phyloP scores from a whole-genome alignment of 2,888 invertebrate species.

The Chrysotoxum bicinctum region DNA sequence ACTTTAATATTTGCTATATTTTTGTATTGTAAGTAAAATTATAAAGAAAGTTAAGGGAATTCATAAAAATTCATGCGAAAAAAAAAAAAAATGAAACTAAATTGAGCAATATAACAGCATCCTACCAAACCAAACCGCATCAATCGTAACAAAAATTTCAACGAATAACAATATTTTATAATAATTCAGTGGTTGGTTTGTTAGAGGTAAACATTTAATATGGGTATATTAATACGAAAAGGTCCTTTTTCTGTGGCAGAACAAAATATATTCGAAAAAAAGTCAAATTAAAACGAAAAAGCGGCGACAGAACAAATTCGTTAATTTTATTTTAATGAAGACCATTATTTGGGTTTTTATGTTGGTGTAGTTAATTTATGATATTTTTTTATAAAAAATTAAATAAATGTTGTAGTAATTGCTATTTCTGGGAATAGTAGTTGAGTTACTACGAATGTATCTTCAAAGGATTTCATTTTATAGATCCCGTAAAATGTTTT shows the following conservation, averaged over 20 bases:
- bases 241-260: background rate
- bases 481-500: too few relatives aligned
- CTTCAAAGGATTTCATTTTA: too few relatives aligned
- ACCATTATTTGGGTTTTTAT: conserved; percentile 42
- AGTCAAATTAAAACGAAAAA: conserved; percentile 57
- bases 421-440: too few relatives aligned
- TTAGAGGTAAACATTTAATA: background rate
- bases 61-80: background rate
- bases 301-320: conserved; percentile 47
- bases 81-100: conserved; percentile 33
- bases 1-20: background rate
- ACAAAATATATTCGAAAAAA: conserved; percentile 23
- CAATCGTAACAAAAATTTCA: conserved; percentile 30
- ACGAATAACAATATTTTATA: conserved; percentile 40
- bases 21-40: background rate
- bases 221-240: background rate
- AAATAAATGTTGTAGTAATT: too few relatives aligned
- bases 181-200: background rate
- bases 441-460: too few relatives aligned
- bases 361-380: background rate
- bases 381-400: background rate
- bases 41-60: background rate
- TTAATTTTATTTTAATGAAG: conserved; percentile 64
- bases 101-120: conserved; percentile 34
- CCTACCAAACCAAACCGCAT: conserved; percentile 24